A percentile compares a stretch with the other conserved stretches of the same genome.
These are phyloP conservation scores for Drosophila paranaensis DNA, from an alignment of 2,888 invertebrate species.

Conservation along the genomic window DNA sequence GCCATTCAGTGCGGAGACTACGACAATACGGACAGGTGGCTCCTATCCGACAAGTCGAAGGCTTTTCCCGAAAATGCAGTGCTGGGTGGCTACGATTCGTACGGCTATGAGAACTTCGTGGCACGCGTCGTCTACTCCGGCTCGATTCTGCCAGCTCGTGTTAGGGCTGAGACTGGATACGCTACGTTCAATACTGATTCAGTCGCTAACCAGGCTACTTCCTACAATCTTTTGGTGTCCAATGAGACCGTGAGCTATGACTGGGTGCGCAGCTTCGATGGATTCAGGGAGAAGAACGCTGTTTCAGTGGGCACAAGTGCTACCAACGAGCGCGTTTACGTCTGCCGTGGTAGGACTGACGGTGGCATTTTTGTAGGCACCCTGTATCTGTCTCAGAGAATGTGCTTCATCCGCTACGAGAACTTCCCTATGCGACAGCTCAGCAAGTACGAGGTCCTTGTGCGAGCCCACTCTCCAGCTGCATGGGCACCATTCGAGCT, in stretches of 20 bases:
- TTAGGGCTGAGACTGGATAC: slow-evolving; percentile 44
- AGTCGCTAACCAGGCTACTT: neutral
- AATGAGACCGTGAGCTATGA: slow-evolving; percentile 37
- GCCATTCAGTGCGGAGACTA: slow-evolving; percentile 42
- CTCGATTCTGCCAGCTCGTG: slow-evolving; percentile 46
- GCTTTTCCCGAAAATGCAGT: slow-evolving; percentile 45
- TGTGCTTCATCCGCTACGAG: slow-evolving; percentile 47
- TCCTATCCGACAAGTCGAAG: slow-evolving; percentile 8
- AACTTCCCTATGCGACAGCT: slow-evolving; percentile 28
- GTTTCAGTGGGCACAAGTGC: slow-evolving; percentile 51
- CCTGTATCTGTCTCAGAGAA: slow-evolving; percentile 26
- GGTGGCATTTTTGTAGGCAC: slow-evolving; percentile 41
- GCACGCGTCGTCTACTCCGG: slow-evolving; percentile 31
- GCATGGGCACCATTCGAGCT: neutral
- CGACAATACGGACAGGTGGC: slow-evolving; percentile 46
- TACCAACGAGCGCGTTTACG: slow-evolving; percentile 45
- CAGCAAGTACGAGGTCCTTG: slow-evolving; percentile 55
- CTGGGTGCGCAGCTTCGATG: slow-evolving; percentile 56
- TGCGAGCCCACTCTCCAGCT: neutral
- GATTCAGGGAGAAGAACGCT: slow-evolving; percentile 35
- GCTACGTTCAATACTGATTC: slow-evolving; percentile 28
- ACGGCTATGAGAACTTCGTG: slow-evolving; percentile 58
- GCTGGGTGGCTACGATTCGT: slow-evolving; percentile 47
- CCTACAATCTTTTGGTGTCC: slow-evolving; percentile 37
- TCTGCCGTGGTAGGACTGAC: slow-evolving; percentile 46